Evolutionary conservation across 2,113 vertebrate species (phyloP).

Genomic region (Lanius ludovicianus): DNA sequence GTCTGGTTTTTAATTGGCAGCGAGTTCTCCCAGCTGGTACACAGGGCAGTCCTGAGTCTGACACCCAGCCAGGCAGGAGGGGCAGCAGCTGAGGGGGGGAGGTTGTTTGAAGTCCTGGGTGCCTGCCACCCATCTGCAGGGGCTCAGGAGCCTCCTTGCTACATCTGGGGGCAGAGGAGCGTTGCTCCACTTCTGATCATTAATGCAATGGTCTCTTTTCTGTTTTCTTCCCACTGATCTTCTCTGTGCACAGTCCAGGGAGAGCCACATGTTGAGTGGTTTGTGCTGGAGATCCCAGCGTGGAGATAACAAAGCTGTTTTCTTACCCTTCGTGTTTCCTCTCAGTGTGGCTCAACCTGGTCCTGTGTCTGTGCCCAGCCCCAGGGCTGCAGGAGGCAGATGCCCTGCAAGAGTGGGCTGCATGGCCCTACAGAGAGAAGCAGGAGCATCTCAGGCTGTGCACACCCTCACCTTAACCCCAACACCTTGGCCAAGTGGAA

Average conservation of each 20-base stretch:
- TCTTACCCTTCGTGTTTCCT: neutral
- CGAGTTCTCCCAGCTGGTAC: neutral
- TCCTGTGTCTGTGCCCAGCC: neutral
- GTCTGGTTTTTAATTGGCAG: conserved; percentile 38
- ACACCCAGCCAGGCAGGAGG: neutral
- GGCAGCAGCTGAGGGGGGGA: neutral
- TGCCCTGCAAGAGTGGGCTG: neutral
- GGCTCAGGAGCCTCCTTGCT: neutral
- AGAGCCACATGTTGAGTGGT: neutral
- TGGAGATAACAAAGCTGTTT: neutral
- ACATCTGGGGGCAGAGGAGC: neutral
- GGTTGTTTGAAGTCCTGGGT: neutral
- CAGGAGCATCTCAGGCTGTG: neutral
- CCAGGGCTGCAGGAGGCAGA: neutral
- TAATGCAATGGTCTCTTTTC: neutral
- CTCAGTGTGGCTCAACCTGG: fast-evolving
- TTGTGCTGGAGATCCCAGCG: neutral
- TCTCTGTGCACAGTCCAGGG: neutral
- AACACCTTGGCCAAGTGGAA: neutral
- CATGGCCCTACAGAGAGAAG: neutral
- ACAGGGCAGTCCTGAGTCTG: neutral
- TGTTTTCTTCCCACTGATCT: neutral
- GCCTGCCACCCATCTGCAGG: neutral
- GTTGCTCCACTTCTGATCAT: neutral
- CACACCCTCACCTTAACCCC: neutral